These are phyloP conservation scores for Drosophila trichaetosa DNA, from an alignment of 2,888 invertebrate species.

Conservation along the genomic window DNA sequence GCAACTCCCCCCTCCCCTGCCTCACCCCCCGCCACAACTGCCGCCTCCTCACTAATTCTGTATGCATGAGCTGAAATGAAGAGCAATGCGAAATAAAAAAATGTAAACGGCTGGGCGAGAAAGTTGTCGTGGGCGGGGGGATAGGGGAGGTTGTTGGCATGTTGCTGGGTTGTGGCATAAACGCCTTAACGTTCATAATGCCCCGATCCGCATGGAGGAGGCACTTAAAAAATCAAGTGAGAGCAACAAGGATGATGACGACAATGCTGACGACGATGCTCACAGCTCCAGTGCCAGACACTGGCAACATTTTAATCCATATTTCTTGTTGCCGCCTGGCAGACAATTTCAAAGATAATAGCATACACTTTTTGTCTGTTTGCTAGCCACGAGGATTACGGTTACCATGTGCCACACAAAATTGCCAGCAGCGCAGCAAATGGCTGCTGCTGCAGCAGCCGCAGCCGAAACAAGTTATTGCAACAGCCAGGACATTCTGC, in stretches of 20 bases:
- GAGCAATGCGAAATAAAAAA: constrained; percentile 47
- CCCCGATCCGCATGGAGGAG: constrained; percentile 35
- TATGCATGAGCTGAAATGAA: constrained; percentile 80
- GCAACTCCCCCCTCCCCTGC: constrained; percentile 25
- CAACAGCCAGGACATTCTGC: constrained; percentile 38
- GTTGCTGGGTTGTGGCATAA: constrained; percentile 22
- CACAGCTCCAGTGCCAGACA: constrained; percentile 16
- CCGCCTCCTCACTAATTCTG: constrained; percentile 68
- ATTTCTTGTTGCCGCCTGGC: constrained; percentile 79
- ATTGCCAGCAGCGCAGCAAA: constrained; percentile 47
- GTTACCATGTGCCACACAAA: constrained; percentile 65
- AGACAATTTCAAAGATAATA: constrained; percentile 84
- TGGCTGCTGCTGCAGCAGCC: constrained; percentile 48
- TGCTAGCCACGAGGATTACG: constrained; percentile 57
- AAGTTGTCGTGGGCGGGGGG: constrained; percentile 5
- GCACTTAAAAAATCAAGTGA: constrained; percentile 77
- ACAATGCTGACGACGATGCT: not conserved
- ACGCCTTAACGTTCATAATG: constrained; percentile 73
- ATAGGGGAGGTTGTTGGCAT: constrained; percentile 6
- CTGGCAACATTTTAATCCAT: constrained; percentile 82
- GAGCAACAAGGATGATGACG: constrained; percentile 32
- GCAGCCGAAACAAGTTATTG: constrained; percentile 59
- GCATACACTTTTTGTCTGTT: constrained; percentile 56
- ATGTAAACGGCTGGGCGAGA: constrained; percentile 30
- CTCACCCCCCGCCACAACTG: not conserved